phyloP scores from a whole-genome alignment of 2,888 invertebrate species.

The Loripinus fragilis region DNA sequence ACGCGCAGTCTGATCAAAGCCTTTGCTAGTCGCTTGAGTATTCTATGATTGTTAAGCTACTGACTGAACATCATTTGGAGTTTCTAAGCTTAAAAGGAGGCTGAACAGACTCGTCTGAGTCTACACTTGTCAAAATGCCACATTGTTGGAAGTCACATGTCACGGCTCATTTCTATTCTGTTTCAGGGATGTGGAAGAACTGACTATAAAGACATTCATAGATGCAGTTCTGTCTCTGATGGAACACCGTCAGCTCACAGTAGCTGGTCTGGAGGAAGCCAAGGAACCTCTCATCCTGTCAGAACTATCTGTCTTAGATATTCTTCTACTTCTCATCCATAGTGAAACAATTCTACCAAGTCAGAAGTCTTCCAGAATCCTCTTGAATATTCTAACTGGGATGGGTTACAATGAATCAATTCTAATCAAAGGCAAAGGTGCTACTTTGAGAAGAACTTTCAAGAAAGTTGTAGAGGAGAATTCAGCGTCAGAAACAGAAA shows the following conservation, averaged over 20 bases:
- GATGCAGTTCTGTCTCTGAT: slow-evolving; percentile 49
- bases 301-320: slow-evolving; percentile 37
- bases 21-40: too few species aligned
- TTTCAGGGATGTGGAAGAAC: slow-evolving; percentile 38
- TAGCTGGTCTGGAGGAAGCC: not conserved
- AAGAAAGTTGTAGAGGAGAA: too few species aligned
- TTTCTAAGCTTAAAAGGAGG: too few species aligned
- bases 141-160: too few species aligned
- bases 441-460: not conserved
- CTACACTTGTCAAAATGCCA: too few species aligned
- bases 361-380: not conserved
- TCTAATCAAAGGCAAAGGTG: not conserved
- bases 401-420: not conserved
- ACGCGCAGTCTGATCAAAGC: too few species aligned
- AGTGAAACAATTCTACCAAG: slow-evolving; percentile 5
- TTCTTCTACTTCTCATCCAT: slow-evolving; percentile 35
- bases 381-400: not conserved
- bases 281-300: slow-evolving; percentile 9
- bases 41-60: too few species aligned
- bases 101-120: too few species aligned
- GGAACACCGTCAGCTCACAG: slow-evolving; percentile 34
- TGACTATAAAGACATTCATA: slow-evolving; percentile 23
- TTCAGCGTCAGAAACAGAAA: not conserved
- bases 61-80: too few species aligned
- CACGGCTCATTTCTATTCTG: too few species aligned